Conservation (phyloP, 2,113 vertebrate genomes). For the Paradoxurus hermaphroditus region DNA sequence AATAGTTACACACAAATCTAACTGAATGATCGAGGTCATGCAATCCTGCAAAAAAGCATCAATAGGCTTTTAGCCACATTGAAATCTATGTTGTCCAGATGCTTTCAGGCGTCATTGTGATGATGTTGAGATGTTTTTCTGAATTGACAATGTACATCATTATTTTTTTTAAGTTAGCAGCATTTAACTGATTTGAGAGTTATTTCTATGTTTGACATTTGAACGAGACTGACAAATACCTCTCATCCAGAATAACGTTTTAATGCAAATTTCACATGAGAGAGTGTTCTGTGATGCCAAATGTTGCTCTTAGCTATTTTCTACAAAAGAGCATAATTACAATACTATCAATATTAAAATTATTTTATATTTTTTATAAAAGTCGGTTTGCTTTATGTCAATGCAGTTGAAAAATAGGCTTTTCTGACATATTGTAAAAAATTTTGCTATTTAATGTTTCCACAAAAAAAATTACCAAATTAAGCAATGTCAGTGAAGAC, state of each 20-base stretch:
- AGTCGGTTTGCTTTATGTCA: slow-evolving; percentile 42
- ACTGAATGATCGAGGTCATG: background rate
- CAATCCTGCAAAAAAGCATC: background rate
- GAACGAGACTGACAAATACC: slow-evolving; percentile 27
- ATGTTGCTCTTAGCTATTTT: slow-evolving; percentile 47
- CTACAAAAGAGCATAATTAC: background rate
- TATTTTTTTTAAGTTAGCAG: slow-evolving; percentile 42
- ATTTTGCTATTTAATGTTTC: slow-evolving; percentile 5
- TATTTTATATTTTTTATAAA: slow-evolving; percentile 43
- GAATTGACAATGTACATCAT: background rate
- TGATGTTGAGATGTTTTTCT: background rate
- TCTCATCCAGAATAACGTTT: slow-evolving; percentile 56
- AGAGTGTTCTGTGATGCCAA: slow-evolving; percentile 39
- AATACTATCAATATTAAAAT: slow-evolving; percentile 31
- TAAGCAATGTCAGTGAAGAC: background rate
- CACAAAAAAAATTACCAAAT: slow-evolving; percentile 9
- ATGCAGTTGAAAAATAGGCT: slow-evolving; percentile 15
- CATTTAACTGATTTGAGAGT: slow-evolving; percentile 54
- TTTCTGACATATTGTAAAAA: background rate
- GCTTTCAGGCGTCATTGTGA: background rate
- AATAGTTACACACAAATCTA: background rate
- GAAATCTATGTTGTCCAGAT: slow-evolving; percentile 39
- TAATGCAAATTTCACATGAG: slow-evolving; percentile 40
- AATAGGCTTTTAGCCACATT: slow-evolving; percentile 22
- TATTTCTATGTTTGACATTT: slow-evolving; percentile 61